Percentiles rank a stretch among this genome's conserved stretches.
Evolutionary conservation across 2,797 vertebrate genomes (phyloP).

Genomic region (Thalassophryne amazonica): DNA sequence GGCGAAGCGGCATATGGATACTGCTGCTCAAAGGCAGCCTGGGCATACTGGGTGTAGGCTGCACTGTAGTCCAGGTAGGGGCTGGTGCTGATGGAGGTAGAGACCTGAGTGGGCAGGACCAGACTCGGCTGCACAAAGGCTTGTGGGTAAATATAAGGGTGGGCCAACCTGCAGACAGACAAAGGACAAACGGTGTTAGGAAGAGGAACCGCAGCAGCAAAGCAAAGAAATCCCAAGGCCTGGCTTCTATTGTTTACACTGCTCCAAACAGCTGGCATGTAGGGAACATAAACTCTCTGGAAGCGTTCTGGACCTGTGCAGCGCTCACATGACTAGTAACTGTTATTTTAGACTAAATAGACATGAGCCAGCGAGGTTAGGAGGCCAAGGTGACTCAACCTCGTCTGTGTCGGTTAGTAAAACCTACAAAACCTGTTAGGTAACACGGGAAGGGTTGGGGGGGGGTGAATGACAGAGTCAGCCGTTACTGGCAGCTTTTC

Average conservation of each 20-base stretch:
- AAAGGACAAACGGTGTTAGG: constrained; percentile 26
- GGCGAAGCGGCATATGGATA: constrained; percentile 91
- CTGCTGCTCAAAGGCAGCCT: constrained; percentile 88
- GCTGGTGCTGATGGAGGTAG: constrained; percentile 81
- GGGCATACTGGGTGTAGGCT: constrained; percentile 87
- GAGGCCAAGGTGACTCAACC: constrained; percentile 46
- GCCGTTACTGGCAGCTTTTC: constrained; percentile 77
- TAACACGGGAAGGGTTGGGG: constrained; percentile 8
- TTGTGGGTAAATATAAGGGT: constrained; percentile 90
- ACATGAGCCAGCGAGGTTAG: constrained; percentile 21
- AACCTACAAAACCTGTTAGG: constrained; percentile 70
- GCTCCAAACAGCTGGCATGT: constrained; percentile 7
- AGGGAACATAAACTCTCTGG: constrained; percentile 31
- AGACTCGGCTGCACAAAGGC: constrained; percentile 89
- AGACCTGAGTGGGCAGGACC: constrained; percentile 87
- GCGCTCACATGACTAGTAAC: constrained; percentile 10
- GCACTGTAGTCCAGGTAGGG: constrained; percentile 89
- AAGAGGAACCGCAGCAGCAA: background rate
- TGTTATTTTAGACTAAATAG: constrained; percentile 16
- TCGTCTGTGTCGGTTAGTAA: constrained; percentile 50
- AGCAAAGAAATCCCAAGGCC: constrained; percentile 16
- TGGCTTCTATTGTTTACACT: constrained; percentile 44
- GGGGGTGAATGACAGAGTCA: constrained; percentile 48
- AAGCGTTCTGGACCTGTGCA: constrained; percentile 11
- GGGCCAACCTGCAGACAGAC: constrained; percentile 81